A percentile compares a stretch with the other conserved stretches of the same genome.
These are phyloP conservation scores for Orchesella flavescens DNA, from an alignment of 2,888 invertebrate genomes.

Conservation along the genomic window DNA sequence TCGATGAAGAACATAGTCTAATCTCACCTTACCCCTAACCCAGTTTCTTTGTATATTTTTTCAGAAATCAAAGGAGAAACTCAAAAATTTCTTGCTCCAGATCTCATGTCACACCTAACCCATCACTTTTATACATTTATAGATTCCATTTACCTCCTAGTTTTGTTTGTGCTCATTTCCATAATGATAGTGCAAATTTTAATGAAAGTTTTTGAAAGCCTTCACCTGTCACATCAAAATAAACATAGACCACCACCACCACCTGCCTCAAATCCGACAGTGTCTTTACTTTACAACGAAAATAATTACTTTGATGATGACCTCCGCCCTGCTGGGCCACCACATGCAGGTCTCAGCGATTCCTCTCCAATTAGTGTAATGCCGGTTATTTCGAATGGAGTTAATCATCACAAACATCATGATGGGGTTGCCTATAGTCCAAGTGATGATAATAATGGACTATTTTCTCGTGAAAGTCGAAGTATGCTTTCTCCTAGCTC, in stretches of 20 bases:
- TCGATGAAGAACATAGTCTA: background rate
- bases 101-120: background rate
- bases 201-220: background rate
- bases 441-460: conserved; percentile 20
- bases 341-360: conserved; percentile 28
- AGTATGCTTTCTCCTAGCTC: conserved; percentile 47
- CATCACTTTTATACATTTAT: background rate
- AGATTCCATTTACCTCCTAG: background rate
- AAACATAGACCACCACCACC: background rate
- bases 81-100: background rate
- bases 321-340: conserved; percentile 16
- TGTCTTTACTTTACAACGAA: conserved; percentile 46
- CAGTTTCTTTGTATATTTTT: background rate
- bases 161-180: conserved; percentile 11
- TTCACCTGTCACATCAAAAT: background rate
- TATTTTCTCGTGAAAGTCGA: conserved; percentile 27
- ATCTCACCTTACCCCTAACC: background rate
- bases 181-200: conserved; percentile 7
- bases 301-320: conserved; percentile 38
- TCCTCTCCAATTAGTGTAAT: conserved; percentile 47
- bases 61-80: background rate
- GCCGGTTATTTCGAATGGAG: conserved; percentile 20
- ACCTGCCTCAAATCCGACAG: conserved; percentile 18
- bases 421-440: conserved; percentile 5
- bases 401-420: conserved; percentile 29